Base-by-base conservation (phyloP, 2,888 invertebrate species). In the Opisthograptis luteolata region DNA sequence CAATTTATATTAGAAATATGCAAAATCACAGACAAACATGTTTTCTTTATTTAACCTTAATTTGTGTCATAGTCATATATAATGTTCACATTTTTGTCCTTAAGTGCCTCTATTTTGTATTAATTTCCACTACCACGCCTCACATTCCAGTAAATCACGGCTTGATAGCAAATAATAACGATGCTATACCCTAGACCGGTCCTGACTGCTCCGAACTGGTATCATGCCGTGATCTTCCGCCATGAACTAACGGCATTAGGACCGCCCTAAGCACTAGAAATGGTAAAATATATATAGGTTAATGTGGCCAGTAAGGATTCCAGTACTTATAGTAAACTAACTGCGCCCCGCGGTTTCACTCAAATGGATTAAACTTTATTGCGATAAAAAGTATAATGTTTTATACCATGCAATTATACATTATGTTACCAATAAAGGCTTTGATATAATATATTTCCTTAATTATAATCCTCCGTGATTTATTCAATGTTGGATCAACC, bases 141-240 rank as follows among this genome's bases (percentile, higher is more conserved):
- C n/a, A 2, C 25, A 28, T 22, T 34, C 39, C 17, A 30, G 41
- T 39, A 52, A 37, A 41, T 40, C 45, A 51, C 22, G 25, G 3
- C 8, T 9, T 8, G 20, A 32, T 40, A 25, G 24, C 14, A 35
- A 43, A 39, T 40, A 41, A 30, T 50, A 50, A 24, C 9, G 25
- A 13, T 10, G 19, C 44, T 9, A 27, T 30, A 5, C 20, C 25
- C 15, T 28, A 27, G 25, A 39, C 43, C 43, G 37, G 43, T 44
- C 15, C n/a, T 1, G 27, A 19, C 30, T 41, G 41, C 12, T 30
- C 7, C 28, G 17, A 25, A 40, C 50, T 35, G 30, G 50, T 51
- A 51, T 45, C 50, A 25, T 9, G 20, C 20, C 14, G 41, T 36
- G 44, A 43, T 57, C 60, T 55, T 60, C 60, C 60, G 60, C 48